Evolutionary conservation across 2,797 vertebrate species (phyloP).

Genomic region (Zenarchopterus dispar): DNA sequence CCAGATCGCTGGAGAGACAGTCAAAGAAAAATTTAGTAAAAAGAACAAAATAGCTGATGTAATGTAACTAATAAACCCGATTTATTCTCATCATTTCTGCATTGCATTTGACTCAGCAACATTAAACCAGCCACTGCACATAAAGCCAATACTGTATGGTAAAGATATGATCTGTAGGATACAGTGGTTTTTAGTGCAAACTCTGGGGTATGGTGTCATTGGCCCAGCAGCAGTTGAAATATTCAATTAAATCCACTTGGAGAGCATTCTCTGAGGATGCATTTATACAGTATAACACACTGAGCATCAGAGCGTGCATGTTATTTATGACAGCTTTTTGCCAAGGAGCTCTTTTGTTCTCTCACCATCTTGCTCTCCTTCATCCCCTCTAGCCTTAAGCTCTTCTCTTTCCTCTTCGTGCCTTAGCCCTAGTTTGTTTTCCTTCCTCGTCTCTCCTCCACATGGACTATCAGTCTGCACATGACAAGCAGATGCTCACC

Average conservation of each 20-base stretch:
- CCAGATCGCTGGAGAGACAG: not conserved
- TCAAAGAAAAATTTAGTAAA: not conserved
- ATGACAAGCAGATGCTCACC: conserved; percentile 73
- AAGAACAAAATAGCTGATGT: conserved; percentile 1
- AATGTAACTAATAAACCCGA: conserved; percentile 5
- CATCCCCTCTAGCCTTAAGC: conserved; percentile 16
- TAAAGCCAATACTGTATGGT: conserved; percentile 23
- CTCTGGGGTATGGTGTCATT: conserved; percentile 29
- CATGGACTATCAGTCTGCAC: conserved; percentile 51
- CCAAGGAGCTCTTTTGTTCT: conserved; percentile 26
- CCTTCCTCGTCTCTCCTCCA: conserved; percentile 18
- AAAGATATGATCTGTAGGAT: conserved; percentile 44
- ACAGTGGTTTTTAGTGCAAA: conserved; percentile 33
- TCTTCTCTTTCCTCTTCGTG: conserved; percentile 13
- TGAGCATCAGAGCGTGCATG: conserved; percentile 29
- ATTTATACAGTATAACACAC: conserved; percentile 48
- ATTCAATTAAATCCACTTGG: conserved; percentile 67
- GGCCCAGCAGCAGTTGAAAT: conserved; percentile 64
- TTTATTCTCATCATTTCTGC: conserved; percentile 19
- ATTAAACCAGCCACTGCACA: conserved; percentile 33
- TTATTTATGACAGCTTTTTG: conserved; percentile 55
- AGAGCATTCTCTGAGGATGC: conserved; percentile 52
- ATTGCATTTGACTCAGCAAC: conserved; percentile 27
- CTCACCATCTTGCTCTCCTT: conserved; percentile 12
- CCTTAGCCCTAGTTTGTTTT: conserved; percentile 12